phyloP scores from a whole-genome alignment of 2,113 vertebrate species.

The Macrotis lagotis region DNA sequence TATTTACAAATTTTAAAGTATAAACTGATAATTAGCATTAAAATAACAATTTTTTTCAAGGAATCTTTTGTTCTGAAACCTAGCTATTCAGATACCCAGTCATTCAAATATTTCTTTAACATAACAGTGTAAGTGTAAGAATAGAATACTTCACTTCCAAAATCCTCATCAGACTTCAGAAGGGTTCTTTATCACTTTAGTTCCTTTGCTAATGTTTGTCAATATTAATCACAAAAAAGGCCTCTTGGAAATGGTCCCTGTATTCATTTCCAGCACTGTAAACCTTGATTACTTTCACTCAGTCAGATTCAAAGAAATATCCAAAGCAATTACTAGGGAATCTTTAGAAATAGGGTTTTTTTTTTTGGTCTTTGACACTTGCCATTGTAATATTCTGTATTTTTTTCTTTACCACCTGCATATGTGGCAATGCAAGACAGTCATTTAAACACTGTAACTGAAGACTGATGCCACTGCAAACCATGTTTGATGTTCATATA shows the following conservation, averaged over 20 bases:
- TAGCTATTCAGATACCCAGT: neutral
- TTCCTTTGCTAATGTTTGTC: neutral
- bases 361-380: neutral
- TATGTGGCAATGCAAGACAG: slow-evolving; percentile 48
- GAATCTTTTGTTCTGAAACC: slow-evolving; percentile 25
- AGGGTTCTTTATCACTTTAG: neutral
- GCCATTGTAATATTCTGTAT: slow-evolving; percentile 8
- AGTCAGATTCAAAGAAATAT: neutral
- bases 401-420: slow-evolving; percentile 57
- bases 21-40: slow-evolving; percentile 30
- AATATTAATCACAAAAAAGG: neutral
- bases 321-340: neutral
- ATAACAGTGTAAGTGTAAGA: slow-evolving; percentile 59
- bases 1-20: neutral
- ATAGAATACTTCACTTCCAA: slow-evolving; percentile 67
- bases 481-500: slow-evolving; percentile 74
- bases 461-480: slow-evolving; percentile 71
- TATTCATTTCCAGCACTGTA: neutral
- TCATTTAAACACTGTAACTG: slow-evolving; percentile 71
- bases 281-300: neutral
- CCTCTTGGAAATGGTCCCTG: slow-evolving; percentile 13
- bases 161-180: slow-evolving; percentile 51
- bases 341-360: neutral
- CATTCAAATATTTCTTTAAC: slow-evolving; percentile 63
- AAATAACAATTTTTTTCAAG: slow-evolving; percentile 27